phyloP scores from a whole-genome alignment of 2,797 vertebrate genomes.

The Sylvia borin region DNA sequence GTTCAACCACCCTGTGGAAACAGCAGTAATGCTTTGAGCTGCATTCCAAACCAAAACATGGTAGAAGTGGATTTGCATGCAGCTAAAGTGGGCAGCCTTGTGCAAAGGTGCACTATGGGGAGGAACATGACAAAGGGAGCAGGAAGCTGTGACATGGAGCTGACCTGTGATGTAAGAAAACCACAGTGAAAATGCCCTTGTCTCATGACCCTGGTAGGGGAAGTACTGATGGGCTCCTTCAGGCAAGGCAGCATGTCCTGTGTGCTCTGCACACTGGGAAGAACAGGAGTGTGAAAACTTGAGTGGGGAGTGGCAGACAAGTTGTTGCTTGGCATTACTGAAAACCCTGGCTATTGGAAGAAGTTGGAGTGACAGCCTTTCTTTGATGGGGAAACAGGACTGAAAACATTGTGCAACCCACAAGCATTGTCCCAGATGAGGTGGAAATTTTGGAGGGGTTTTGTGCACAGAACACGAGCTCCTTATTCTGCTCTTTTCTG shows the following conservation, averaged over 20 bases:
- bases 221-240: not conserved
- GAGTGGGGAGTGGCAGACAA: not conserved
- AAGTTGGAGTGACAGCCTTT: not conserved
- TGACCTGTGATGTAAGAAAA: not conserved
- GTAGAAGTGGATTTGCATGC: fast-evolving
- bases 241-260: not conserved
- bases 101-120: not conserved
- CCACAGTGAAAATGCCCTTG: not conserved
- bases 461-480: not conserved
- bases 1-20: not conserved
- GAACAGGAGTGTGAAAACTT: not conserved
- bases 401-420: not conserved
- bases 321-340: not conserved
- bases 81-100: fast-evolving
- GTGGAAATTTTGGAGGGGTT: not conserved
- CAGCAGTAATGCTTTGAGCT: not conserved
- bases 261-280: not conserved
- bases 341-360: not conserved
- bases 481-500: not conserved
- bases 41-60: not conserved
- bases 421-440: not conserved
- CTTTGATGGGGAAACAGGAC: not conserved
- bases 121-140: not conserved
- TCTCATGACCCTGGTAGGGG: not conserved
- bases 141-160: not conserved